These are phyloP conservation scores for Macrostomum lignano DNA, from an alignment of 1,140 invertebrate genomes.

Conservation along the genomic window DNA sequence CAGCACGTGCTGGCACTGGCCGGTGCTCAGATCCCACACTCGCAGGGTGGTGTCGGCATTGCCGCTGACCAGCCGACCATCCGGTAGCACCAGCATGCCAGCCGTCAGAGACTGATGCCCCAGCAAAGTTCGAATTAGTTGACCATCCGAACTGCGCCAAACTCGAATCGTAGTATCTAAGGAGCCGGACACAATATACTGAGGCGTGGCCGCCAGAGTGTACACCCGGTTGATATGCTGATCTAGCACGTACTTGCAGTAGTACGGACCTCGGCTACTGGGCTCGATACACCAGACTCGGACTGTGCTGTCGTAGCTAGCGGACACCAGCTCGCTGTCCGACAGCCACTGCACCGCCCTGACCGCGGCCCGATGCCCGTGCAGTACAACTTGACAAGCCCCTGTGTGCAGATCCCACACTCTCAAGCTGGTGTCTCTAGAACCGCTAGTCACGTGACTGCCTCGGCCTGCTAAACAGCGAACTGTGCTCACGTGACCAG, in stretches of 20 bases:
- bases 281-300: slow-evolving; percentile 90
- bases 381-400: too few species aligned
- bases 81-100: slow-evolving; percentile 59
- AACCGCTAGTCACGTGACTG: slow-evolving; percentile 5
- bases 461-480: slow-evolving; percentile 1
- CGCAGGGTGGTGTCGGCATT: slow-evolving; percentile 98
- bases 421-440: slow-evolving; percentile 4
- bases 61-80: slow-evolving; percentile 71
- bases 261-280: too few species aligned
- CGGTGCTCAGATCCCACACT: slow-evolving; percentile 89
- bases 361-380: slow-evolving; percentile 1
- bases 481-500: slow-evolving; percentile 3
- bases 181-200: slow-evolving; percentile 86
- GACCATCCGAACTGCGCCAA: slow-evolving; percentile 41
- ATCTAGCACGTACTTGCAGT: slow-evolving; percentile 69
- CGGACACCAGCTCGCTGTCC: slow-evolving; percentile 20
- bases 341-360: neutral
- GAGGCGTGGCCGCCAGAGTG: slow-evolving; percentile 80
- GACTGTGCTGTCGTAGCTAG: slow-evolving; percentile 89
- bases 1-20: slow-evolving; percentile 74
- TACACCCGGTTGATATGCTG: slow-evolving; percentile 94
- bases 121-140: slow-evolving; percentile 56
- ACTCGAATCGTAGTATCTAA: slow-evolving; percentile 86
- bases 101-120: slow-evolving; percentile 90
- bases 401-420: too few species aligned